Conservation (phyloP, 2,888 invertebrate species). For the Ectemnius cavifrons region DNA sequence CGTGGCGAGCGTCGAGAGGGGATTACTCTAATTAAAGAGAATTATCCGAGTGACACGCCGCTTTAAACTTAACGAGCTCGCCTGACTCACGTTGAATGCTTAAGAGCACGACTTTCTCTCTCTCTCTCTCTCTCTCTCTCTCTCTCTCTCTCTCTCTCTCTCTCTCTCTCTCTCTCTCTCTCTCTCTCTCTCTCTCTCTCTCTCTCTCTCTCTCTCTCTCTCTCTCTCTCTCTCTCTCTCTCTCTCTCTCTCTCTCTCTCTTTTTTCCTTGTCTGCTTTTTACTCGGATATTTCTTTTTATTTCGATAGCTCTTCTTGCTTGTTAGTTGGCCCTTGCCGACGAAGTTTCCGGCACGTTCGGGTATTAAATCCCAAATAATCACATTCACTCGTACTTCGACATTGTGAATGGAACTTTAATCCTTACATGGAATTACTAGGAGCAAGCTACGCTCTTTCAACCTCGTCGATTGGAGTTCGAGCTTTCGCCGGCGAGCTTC, state of each 20-base stretch:
- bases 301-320: too few relatives aligned
- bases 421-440: too few relatives aligned
- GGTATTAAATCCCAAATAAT: too few relatives aligned
- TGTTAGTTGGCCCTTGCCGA: too few relatives aligned
- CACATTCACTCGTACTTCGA: too few relatives aligned
- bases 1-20: slow-evolving; percentile 35
- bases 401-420: too few relatives aligned
- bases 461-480: too few relatives aligned
- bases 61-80: slow-evolving; percentile 45
- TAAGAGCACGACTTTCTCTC: slow-evolving; percentile 19
- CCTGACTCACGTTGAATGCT: slow-evolving; percentile 26
- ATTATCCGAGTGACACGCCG: slow-evolving; percentile 47
- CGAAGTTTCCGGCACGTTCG: too few relatives aligned
- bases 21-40: slow-evolving; percentile 46
- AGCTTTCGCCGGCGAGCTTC: too few relatives aligned
- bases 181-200: slow-evolving; percentile 6
- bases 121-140: slow-evolving; percentile 13
- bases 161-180: slow-evolving; percentile 3
- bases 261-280: not conserved
- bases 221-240: too few relatives aligned
- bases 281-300: not conserved
- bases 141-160: slow-evolving; percentile 1
- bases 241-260: too few relatives aligned
- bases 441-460: too few relatives aligned
- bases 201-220: slow-evolving; percentile 1